Evolutionary conservation across 2,888 invertebrate species (phyloP), one percentile per base, ranked within the genome.

Genomic region (Teleogryllus oceanicus): DNA sequence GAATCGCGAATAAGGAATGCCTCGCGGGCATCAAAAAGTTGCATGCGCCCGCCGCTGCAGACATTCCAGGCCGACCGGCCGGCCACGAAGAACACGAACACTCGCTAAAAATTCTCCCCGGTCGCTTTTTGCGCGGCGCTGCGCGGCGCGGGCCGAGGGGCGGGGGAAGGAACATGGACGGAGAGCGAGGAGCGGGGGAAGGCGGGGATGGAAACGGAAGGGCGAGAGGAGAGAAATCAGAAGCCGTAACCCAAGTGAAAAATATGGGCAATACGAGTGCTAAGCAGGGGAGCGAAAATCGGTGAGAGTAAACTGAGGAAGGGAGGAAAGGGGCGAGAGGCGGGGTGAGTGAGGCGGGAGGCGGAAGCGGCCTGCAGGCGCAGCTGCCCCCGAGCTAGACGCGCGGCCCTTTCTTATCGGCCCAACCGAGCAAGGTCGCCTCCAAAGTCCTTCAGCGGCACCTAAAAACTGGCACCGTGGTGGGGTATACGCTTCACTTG

Each of bases 61-160:
- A 18, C 62, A 62, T 62, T 62, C 62, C 62, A 13, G n/a, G 62
- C n/a, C 62, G 62, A 8, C 37, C 37, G 37, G 8, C 37, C 37
- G 37, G n/a, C 62, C 62, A 18, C 62, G 62, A 18, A 62, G 62
- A 62, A 62, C 62, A 62, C 62, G 62, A 11, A 62, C 16, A 62
- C 16, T 62, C 62, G 62, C 62, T 62, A 62, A 62, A 62, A 62
- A 62, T 62, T 62, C 62, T 62, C 16, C 62, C 62, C n/a, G 62
- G 62, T 5, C 62, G n/a, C 62, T 62, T 62, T 62, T 62, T 62
- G 62, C 62, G n/a, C 16, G 16, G 8, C 8, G 37, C 8, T 0
- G 37, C 37, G 37, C 0, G 8, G 37, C 0, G 37, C 37, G 37
- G 37, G 37, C 8, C 37, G 37, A 16, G 24, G 2, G 24, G 24